phyloP scores from a whole-genome alignment of 2,797 vertebrate genomes.

The Telmatherina bonti region DNA sequence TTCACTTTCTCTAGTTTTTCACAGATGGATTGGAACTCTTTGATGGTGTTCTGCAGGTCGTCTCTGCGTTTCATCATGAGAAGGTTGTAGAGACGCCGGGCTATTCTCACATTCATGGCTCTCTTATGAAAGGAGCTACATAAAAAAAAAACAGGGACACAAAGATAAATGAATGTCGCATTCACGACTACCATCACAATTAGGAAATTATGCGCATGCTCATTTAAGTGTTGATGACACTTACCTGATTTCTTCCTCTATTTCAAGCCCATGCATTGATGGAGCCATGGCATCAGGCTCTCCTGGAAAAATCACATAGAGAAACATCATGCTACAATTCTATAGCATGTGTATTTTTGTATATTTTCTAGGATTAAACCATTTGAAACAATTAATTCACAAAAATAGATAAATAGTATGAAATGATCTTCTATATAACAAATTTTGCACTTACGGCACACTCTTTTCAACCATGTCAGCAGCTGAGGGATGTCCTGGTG shows the following conservation, averaged over 20 bases:
- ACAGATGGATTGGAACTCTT: constrained; percentile 53
- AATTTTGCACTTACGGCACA: constrained; percentile 61
- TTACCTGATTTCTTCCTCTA: constrained; percentile 73
- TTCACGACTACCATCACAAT: too few species aligned
- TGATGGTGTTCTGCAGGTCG: constrained; percentile 48
- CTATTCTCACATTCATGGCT: constrained; percentile 54
- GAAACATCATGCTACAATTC: not conserved
- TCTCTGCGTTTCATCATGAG: constrained; percentile 68
- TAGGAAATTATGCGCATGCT: too few species aligned
- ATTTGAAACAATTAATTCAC: not conserved
- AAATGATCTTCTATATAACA: not conserved
- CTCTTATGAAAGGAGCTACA: constrained; percentile 64
- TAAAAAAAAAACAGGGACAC: not conserved
- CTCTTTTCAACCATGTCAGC: constrained; percentile 65
- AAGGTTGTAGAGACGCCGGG: constrained; percentile 62
- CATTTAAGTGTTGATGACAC: not conserved
- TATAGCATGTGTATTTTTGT: not conserved
- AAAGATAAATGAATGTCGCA: too few species aligned
- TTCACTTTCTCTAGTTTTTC: constrained; percentile 64
- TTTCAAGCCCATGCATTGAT: constrained; percentile 47
- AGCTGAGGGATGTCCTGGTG: constrained; percentile 57
- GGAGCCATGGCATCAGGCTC: constrained; percentile 42
- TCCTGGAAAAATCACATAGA: constrained; percentile 46
- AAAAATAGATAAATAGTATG: not conserved
- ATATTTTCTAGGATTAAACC: not conserved